A percentile compares a stretch with the other conserved stretches of the same genome.
Evolutionary conservation across 2,888 invertebrate genomes (phyloP).

Genomic region (Amblyjoppa fuscipennis): DNA sequence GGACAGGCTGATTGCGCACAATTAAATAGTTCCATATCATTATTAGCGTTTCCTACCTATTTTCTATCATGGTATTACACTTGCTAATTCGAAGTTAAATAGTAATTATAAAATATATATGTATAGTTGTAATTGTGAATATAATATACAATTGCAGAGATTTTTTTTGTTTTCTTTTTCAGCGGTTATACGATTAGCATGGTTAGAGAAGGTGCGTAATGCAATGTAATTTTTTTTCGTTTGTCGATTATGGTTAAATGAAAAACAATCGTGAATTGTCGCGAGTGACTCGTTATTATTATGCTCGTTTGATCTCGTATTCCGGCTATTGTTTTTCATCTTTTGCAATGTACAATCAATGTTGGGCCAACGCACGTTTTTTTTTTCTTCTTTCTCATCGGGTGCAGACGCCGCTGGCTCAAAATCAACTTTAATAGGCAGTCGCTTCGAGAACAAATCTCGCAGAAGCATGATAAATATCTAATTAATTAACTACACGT

Average conservation of each 20-base stretch:
- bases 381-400: conserved; percentile 63
- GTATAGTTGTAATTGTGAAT: conserved; percentile 74
- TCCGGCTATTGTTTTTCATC: conserved; percentile 78
- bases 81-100: conserved; percentile 74
- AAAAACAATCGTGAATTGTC: conserved; percentile 48
- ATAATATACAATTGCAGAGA: conserved; percentile 78
- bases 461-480: conserved; percentile 73
- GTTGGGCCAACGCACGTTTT: conserved; percentile 67
- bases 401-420: conserved; percentile 14
- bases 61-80: conserved; percentile 67
- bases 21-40: conserved; percentile 65
- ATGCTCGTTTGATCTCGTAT: conserved; percentile 74
- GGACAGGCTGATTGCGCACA: conserved; percentile 65
- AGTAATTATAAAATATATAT: conserved; percentile 80
- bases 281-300: conserved; percentile 39
- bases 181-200: conserved; percentile 59
- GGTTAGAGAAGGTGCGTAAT: conserved; percentile 58
- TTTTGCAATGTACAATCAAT: conserved; percentile 68
- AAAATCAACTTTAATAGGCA: conserved; percentile 75
- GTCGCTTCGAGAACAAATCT: conserved; percentile 69
- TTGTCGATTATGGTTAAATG: conserved; percentile 52
- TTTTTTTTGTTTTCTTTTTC: conserved; percentile 44
- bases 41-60: conserved; percentile 64
- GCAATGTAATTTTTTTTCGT: conserved; percentile 44
- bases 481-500: conserved; percentile 62